Evolutionary conservation across 2,888 invertebrate species (phyloP).

Genomic region (Romanomermis culicivorax): DNA sequence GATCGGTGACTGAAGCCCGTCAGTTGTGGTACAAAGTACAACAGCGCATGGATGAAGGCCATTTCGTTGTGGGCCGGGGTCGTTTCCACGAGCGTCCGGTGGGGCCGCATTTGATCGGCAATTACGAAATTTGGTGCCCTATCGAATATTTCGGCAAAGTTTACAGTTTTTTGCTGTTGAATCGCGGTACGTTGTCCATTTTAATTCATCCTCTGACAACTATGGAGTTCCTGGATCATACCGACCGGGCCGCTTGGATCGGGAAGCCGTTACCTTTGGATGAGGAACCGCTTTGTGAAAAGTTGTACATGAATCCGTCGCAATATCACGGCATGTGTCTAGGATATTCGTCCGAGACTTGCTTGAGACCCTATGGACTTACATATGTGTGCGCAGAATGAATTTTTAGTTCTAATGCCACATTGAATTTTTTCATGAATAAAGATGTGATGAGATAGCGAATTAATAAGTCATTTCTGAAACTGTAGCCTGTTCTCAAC

Average conservation of each 20-base stretch:
- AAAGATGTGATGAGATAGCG: too few relatives aligned
- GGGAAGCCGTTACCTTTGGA: constrained; percentile 10
- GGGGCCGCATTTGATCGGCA: constrained; percentile 11
- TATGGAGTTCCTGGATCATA: constrained; percentile 10
- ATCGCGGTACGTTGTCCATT: constrained; percentile 10
- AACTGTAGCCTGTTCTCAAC: too few relatives aligned
- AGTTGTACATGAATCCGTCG: too few relatives aligned
- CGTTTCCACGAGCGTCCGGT: neutral
- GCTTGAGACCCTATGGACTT: too few relatives aligned
- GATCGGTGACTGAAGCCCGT: neutral
- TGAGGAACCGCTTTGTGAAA: too few relatives aligned
- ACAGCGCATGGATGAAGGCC: neutral
- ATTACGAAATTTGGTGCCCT: constrained; percentile 6
- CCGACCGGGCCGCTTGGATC: constrained; percentile 7
- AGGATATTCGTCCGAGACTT: too few relatives aligned
- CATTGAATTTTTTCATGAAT: too few relatives aligned
- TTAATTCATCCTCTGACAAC: constrained; percentile 10
- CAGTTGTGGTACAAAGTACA: neutral
- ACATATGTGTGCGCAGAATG: too few relatives aligned
- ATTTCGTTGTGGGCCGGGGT: neutral
- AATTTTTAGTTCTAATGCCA: too few relatives aligned
- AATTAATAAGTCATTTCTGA: too few relatives aligned
- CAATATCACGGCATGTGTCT: too few relatives aligned
- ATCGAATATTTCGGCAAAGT: constrained; percentile 4
- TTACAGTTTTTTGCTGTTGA: constrained; percentile 6